phyloP scores from a whole-genome alignment of 2,113 vertebrate species.

The Limanda limanda region DNA sequence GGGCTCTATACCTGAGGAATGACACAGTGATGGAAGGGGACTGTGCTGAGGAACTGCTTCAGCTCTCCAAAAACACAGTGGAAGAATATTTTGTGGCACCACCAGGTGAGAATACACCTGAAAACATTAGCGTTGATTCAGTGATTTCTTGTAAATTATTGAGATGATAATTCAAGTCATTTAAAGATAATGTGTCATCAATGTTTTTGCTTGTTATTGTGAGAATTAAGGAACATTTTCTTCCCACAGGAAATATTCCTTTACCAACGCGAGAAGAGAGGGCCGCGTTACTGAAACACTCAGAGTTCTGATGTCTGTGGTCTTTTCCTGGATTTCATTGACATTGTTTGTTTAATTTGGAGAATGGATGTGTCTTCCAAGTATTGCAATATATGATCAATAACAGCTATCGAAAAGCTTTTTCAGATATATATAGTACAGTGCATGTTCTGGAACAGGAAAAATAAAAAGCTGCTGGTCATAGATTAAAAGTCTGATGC shows the following conservation, averaged over 20 bases:
- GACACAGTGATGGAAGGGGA: constrained; percentile 87
- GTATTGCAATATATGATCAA: too few relatives aligned
- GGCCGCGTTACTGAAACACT: constrained; percentile 70
- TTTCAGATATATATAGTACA: too few relatives aligned
- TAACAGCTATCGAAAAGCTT: too few relatives aligned
- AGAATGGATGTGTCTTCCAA: neutral
- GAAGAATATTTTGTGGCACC: constrained; percentile 97
- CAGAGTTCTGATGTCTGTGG: constrained; percentile 57
- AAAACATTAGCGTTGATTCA: neutral
- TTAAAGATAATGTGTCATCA: neutral
- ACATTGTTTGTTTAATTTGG: neutral
- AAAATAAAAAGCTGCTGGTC: too few relatives aligned
- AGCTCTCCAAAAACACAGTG: constrained; percentile 84
- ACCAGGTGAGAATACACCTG: constrained; percentile 82
- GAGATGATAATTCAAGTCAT: neutral
- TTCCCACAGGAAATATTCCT: constrained; percentile 90
- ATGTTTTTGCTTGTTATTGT: neutral
- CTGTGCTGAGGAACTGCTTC: constrained; percentile 86
- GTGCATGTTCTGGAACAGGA: too few relatives aligned
- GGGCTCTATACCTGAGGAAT: constrained; percentile 86
- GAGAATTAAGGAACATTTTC: constrained; percentile 11
- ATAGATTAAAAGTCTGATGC: constrained; percentile 98
- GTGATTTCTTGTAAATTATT: neutral
- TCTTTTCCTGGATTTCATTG: neutral
- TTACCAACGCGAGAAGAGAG: constrained; percentile 83